These are phyloP conservation scores for Aurelia aurita DNA, from an alignment of 30 jellyfish, hydroid and myxozoan genomes.

Conservation along the genomic window DNA sequence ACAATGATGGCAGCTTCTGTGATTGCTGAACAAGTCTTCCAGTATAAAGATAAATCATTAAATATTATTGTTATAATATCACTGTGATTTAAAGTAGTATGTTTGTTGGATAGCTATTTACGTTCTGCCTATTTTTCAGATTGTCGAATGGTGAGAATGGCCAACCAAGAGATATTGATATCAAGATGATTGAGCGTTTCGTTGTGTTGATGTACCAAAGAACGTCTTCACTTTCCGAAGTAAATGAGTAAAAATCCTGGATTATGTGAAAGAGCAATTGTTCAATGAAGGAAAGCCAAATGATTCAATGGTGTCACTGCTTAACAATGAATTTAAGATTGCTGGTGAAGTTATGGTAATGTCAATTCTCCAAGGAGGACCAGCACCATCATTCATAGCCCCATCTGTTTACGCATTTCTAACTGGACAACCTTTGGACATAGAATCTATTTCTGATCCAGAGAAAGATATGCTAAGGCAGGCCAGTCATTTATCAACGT, in stretches of 20 bases:
- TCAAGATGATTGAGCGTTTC: slow-evolving; percentile 17
- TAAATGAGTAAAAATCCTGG: background rate
- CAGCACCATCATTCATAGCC: too few relatives aligned
- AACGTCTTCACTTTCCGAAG: background rate
- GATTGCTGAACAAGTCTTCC: background rate
- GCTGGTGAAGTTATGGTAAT: slow-evolving; percentile 14
- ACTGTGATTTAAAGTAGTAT: background rate
- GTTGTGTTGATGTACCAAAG: slow-evolving; percentile 35
- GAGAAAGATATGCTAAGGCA: too few relatives aligned
- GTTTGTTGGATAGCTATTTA: background rate
- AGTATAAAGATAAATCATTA: background rate
- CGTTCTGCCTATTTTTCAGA: background rate
- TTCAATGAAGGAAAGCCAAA: background rate
- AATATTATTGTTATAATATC: background rate
- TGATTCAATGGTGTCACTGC: background rate
- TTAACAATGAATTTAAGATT: background rate
- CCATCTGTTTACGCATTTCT: too few relatives aligned
- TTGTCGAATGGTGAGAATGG: slow-evolving; percentile 18
- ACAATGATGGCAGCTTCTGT: background rate
- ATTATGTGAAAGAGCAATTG: background rate
- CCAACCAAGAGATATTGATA: slow-evolving; percentile 1
- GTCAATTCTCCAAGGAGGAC: background rate
- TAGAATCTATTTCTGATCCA: too few relatives aligned
- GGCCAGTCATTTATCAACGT: too few relatives aligned
- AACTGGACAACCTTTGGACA: too few relatives aligned